phyloP scores from a whole-genome alignment of 92 coral and sea anemone genomes.

The Epizoanthus scotinus region DNA sequence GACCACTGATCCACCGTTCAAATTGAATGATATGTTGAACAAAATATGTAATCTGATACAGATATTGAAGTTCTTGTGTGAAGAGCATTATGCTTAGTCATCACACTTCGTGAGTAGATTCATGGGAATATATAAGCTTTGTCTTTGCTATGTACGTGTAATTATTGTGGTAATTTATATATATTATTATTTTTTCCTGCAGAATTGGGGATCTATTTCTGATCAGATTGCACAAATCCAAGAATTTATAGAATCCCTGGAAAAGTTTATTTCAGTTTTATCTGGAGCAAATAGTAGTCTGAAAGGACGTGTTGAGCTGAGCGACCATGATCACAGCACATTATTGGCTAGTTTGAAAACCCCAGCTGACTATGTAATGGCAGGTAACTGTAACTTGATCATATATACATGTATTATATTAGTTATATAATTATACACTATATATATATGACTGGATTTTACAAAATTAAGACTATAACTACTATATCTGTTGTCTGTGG shows the following conservation, averaged over 20 bases:
- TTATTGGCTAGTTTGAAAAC: constrained; percentile 83
- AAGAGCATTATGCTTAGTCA: too few relatives aligned
- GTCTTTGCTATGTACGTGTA: neutral
- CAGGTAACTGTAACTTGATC: constrained; percentile 59
- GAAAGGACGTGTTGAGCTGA: constrained; percentile 85
- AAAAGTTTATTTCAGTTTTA: constrained; percentile 85
- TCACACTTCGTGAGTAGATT: neutral
- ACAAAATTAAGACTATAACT: too few relatives aligned
- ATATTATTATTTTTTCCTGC: neutral
- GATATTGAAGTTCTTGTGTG: too few relatives aligned
- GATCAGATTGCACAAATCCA: constrained; percentile 84
- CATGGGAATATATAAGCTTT: neutral
- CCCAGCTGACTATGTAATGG: constrained; percentile 87
- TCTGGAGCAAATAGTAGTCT: constrained; percentile 89
- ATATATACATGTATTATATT: too few relatives aligned
- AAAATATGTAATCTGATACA: too few relatives aligned
- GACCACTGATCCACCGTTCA: too few relatives aligned
- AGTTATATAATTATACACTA: too few relatives aligned
- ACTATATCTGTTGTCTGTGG: too few relatives aligned
- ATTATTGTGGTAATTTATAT: neutral
- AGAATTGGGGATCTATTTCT: constrained; percentile 98
- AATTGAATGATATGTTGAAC: too few relatives aligned
- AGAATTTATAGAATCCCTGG: constrained; percentile 91
- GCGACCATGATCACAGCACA: constrained; percentile 80
- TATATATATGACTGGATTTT: too few relatives aligned